These are phyloP conservation scores for Zosterops japonicus DNA, from an alignment of 2,113 vertebrate species.

Conservation along the genomic window DNA sequence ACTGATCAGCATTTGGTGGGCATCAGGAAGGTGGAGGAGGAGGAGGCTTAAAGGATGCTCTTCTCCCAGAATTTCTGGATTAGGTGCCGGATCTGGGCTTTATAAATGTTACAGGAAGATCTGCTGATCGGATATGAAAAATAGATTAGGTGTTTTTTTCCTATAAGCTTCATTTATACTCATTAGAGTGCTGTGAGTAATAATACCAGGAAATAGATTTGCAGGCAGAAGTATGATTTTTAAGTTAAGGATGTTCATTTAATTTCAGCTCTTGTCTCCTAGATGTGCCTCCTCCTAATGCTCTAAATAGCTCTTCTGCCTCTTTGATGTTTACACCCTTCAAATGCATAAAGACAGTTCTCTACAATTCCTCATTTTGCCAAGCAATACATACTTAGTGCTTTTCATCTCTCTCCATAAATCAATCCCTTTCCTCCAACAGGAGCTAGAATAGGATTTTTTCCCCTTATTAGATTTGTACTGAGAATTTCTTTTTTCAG, in stretches of 20 bases:
- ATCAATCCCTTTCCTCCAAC: slow-evolving; percentile 62
- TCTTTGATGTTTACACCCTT: slow-evolving; percentile 70
- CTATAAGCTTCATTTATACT: slow-evolving; percentile 54
- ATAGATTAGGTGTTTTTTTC: slow-evolving; percentile 34
- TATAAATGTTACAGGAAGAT: not conserved
- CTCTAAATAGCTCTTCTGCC: slow-evolving; percentile 62
- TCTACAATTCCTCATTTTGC: slow-evolving; percentile 70
- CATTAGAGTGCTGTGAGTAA: slow-evolving; percentile 40
- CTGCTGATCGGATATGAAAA: slow-evolving; percentile 11
- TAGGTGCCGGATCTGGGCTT: not conserved
- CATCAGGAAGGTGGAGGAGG: not conserved
- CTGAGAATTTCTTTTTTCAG: slow-evolving; percentile 65
- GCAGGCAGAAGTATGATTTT: slow-evolving; percentile 57
- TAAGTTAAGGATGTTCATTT: slow-evolving; percentile 68
- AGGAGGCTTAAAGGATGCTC: not conserved
- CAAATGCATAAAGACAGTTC: slow-evolving; percentile 67
- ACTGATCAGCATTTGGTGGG: not conserved
- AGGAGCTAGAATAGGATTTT: slow-evolving; percentile 52
- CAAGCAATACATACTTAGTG: slow-evolving; percentile 69
- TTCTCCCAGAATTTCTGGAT: not conserved
- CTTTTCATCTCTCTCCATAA: slow-evolving; percentile 68
- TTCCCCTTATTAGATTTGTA: slow-evolving; percentile 68
- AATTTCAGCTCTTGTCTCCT: slow-evolving; percentile 63
- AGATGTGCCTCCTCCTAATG: slow-evolving; percentile 46
- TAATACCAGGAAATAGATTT: slow-evolving; percentile 57